Conservation (phyloP, 2,797 vertebrate species). For the Heliangelus exortis region DNA sequence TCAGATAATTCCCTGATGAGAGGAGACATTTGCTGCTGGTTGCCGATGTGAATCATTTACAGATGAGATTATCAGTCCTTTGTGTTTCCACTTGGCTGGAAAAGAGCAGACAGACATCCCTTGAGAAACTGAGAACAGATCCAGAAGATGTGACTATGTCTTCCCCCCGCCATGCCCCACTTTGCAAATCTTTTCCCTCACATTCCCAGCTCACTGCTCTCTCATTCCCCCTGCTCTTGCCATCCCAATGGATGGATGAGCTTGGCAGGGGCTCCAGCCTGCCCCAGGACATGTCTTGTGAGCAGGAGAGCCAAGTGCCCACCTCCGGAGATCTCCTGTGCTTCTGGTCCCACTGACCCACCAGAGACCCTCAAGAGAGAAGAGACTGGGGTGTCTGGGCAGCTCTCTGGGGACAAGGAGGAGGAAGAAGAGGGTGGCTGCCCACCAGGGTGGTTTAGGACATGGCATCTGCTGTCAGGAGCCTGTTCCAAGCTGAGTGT, state of each 20-base stretch:
- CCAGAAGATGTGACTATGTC: not conserved
- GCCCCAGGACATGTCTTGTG: not conserved
- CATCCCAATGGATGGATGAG: not conserved
- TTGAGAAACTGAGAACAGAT: not conserved
- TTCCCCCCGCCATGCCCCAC: no score
- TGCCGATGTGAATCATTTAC: not conserved
- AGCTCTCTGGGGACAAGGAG: not conserved
- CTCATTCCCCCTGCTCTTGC: no score
- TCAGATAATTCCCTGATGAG: not conserved
- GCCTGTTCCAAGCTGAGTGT: not conserved
- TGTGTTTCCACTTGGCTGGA: not conserved
- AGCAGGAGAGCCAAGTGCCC: no score
- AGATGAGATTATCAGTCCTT: not conserved
- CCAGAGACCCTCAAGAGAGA: not conserved
- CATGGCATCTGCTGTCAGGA: not conserved
- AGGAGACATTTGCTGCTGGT: not conserved
- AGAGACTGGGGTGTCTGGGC: rapidly evolving
- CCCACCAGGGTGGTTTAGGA: not conserved
- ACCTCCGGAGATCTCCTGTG: rapidly evolving
- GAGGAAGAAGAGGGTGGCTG: not conserved
- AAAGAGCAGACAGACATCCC: not conserved
- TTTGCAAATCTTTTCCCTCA: not conserved
- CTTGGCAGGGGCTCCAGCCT: not conserved
- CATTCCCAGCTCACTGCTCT: not conserved
- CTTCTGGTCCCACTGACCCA: not conserved